Conservation (phyloP, 2,888 invertebrate species). For the Cephalotes varians region DNA sequence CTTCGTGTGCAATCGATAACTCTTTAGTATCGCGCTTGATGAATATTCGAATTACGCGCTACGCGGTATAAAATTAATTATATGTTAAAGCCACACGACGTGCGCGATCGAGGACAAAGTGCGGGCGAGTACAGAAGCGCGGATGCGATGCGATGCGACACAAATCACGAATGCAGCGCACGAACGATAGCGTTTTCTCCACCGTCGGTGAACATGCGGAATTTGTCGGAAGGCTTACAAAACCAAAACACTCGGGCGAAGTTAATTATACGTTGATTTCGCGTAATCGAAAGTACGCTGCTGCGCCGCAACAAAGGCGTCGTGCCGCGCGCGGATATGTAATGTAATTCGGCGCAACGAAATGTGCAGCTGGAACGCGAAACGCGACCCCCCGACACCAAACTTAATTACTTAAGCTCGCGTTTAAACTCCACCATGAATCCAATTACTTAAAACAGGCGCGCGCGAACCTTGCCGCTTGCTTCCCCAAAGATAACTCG, state of each 20-base stretch:
- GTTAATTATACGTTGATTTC: constrained; percentile 50
- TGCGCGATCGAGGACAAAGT: constrained; percentile 26
- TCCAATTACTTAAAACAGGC: constrained; percentile 54
- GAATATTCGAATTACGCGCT: constrained; percentile 6
- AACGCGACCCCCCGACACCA: constrained; percentile 38
- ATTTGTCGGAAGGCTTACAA: constrained; percentile 35
- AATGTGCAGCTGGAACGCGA: constrained; percentile 31
- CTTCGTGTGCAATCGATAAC: background rate
- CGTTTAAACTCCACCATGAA: constrained; percentile 44
- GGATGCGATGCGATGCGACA: constrained; percentile 1
- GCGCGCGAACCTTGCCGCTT: constrained; percentile 4
- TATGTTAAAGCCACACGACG: constrained; percentile 19
- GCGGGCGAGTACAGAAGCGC: background rate
- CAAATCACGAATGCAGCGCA: constrained; percentile 10
- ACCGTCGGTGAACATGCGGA: background rate
- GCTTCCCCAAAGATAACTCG: constrained; percentile 26
- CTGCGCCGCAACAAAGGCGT: constrained; percentile 19
- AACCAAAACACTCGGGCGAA: constrained; percentile 38
- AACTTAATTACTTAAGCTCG: constrained; percentile 49
- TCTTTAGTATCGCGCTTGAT: background rate
- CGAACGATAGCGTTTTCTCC: constrained; percentile 8
- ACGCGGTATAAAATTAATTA: constrained; percentile 18
- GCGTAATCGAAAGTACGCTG: constrained; percentile 39
- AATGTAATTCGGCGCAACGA: constrained; percentile 32
- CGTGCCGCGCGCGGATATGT: background rate